phyloP scores from a whole-genome alignment of 2,113 vertebrate species.

The Orcinus orca region DNA sequence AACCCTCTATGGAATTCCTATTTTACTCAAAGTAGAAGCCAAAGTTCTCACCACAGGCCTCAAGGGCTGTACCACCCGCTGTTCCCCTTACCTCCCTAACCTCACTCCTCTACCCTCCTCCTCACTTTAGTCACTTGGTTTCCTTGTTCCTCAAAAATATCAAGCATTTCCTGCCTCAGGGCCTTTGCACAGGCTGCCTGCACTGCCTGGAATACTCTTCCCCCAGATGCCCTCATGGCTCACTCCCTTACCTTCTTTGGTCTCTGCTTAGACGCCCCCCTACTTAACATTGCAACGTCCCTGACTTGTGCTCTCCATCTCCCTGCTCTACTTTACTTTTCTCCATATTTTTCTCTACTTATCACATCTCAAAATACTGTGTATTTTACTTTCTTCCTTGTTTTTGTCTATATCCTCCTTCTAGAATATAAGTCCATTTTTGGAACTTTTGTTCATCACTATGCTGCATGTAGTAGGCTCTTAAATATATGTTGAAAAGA shows the following conservation, averaged over 20 bases:
- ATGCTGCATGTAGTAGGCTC: not conserved
- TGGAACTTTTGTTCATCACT: not conserved
- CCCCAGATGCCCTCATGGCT: rapidly evolving
- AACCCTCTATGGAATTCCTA: not conserved
- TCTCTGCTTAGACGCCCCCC: not conserved
- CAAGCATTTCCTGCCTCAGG: not conserved
- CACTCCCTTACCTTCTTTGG: not conserved
- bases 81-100: not conserved
- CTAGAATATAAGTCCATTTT: not conserved
- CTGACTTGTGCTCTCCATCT: not conserved
- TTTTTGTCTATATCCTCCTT: not conserved
- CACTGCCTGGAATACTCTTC: not conserved
- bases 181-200: not conserved
- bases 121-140: not conserved
- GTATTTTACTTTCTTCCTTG: not conserved
- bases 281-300: no score
- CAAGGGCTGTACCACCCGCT: not conserved
- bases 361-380: not conserved
- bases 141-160: not conserved
- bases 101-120: not conserved
- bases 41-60: not conserved
- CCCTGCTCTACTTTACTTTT: not conserved
- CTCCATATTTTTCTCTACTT: not conserved
- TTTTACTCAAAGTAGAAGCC: not conserved
- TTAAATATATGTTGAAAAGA: not conserved